phyloP scores from a whole-genome alignment of 1,140 invertebrate genomes.

The Tribolium madens region DNA sequence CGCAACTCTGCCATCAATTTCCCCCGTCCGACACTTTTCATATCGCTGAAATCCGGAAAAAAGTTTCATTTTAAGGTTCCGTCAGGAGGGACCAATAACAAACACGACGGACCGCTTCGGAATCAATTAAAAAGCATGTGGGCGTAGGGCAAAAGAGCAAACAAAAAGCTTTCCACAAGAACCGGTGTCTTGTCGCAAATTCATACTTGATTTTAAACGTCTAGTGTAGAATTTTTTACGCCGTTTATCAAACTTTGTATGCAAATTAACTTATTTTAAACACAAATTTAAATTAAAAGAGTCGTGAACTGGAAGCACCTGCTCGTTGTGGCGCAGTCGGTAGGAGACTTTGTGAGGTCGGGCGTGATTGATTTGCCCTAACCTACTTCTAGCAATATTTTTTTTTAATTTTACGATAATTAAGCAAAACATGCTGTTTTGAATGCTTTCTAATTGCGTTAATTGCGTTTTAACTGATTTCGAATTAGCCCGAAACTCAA shows the following conservation, averaged over 20 bases:
- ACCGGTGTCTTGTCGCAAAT: not conserved
- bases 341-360: not conserved
- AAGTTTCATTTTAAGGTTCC: slow-evolving; percentile 4
- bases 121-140: slow-evolving; percentile 28
- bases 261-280: not conserved
- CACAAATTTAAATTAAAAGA: slow-evolving; percentile 7
- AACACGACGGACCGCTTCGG: not conserved
- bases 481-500: not conserved
- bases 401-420: not conserved
- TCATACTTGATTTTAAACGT: not conserved
- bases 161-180: not conserved
- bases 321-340: not conserved
- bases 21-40: slow-evolving; percentile 8
- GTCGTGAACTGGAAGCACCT: not conserved
- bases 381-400: not conserved
- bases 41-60: not conserved
- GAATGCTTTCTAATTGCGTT: not conserved
- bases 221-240: not conserved
- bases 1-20: slow-evolving; percentile 6
- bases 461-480: not conserved
- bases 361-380: not conserved
- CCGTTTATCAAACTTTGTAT: slow-evolving; percentile 2
- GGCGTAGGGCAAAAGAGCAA: not conserved
- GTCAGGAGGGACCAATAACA: slow-evolving; percentile 12
- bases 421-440: not conserved